A percentile compares a stretch with the other conserved stretches of the same genome.
phyloP scores from a whole-genome alignment of 2,113 vertebrate species.

The Bambusicola thoracicus region DNA sequence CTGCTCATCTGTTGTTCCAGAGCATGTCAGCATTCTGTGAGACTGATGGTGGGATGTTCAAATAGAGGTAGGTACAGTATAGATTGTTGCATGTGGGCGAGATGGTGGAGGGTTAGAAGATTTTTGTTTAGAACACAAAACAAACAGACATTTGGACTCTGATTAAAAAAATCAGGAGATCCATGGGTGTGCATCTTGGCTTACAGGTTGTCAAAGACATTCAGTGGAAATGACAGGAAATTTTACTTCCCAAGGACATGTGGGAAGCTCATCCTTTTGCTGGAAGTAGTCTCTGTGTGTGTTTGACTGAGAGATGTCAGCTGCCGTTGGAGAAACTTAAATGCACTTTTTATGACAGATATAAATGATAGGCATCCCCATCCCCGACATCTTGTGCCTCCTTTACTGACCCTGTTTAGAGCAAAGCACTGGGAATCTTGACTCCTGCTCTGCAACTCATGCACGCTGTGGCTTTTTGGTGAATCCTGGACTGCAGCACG shows the following conservation, averaged over 20 bases:
- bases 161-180: background rate
- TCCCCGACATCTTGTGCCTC: background rate
- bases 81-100: background rate
- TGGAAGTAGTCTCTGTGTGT: background rate
- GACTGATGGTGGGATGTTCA: background rate
- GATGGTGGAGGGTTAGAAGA: background rate
- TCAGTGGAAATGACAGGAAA: background rate
- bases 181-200: background rate
- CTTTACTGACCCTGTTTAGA: background rate
- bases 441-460: background rate
- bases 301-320: background rate
- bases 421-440: background rate
- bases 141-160: background rate
- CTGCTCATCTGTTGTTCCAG: background rate
- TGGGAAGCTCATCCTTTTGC: background rate
- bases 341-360: background rate
- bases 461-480: background rate
- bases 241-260: background rate
- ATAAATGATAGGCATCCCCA: background rate
- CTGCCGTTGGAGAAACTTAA: background rate
- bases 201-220: background rate
- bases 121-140: background rate
- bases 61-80: background rate
- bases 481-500: background rate
- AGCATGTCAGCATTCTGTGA: background rate